A percentile compares a stretch with the other conserved stretches of the same genome.
phyloP scores from a whole-genome alignment of 2,888 invertebrate species.

The Eupithecia dodoneata region DNA sequence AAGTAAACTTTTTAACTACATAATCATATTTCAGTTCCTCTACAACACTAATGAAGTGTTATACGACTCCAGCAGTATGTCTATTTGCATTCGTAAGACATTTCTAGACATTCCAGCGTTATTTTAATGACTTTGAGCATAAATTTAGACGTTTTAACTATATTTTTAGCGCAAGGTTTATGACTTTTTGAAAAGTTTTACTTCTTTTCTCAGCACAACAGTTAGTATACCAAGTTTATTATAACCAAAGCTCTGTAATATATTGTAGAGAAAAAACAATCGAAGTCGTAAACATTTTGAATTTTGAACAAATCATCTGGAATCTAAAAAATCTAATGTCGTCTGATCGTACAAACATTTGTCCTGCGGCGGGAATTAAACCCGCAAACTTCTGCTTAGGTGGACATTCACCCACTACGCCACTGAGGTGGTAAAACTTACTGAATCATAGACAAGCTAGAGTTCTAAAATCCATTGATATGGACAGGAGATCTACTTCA shows the following conservation, averaged over 20 bases:
- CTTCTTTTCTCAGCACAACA: neutral
- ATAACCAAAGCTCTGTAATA: neutral
- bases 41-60: slow-evolving; percentile 17
- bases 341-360: no score
- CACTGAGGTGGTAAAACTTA: no score
- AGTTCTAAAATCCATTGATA: no score
- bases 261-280: neutral
- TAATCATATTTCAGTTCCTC: neutral
- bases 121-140: slow-evolving; percentile 22
- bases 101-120: slow-evolving; percentile 14
- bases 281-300: neutral
- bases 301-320: no score
- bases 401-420: no score
- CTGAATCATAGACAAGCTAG: no score
- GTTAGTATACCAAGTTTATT: neutral
- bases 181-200: neutral
- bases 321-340: no score
- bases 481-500: no score
- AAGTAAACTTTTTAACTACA: neutral
- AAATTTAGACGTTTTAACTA: slow-evolving; percentile 4
- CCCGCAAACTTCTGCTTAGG: no score
- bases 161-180: slow-evolving; percentile 2
- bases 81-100: slow-evolving; percentile 23
- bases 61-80: slow-evolving; percentile 17
- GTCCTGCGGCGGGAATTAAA: no score